phyloP scores from a whole-genome alignment of 1,140 invertebrate species.

The Zaprionus vittiger region DNA sequence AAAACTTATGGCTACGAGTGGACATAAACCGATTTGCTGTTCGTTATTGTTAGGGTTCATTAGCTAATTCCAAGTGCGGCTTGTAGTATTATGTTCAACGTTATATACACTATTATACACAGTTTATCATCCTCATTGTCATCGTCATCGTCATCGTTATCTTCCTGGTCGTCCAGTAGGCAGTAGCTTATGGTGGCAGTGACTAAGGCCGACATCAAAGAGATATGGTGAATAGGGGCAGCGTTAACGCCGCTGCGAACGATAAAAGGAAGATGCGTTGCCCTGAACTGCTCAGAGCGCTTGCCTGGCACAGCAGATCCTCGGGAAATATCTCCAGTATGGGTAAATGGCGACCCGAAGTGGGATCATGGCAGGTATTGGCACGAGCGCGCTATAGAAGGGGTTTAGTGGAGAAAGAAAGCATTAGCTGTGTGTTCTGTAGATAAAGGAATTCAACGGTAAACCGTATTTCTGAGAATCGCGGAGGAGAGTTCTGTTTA shows the following conservation, averaged over 20 bases:
- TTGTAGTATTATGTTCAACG: conserved; percentile 57
- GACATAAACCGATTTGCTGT: conserved; percentile 79
- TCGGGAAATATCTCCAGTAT: conserved; percentile 90
- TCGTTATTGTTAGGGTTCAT: conserved; percentile 54
- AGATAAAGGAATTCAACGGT: neutral
- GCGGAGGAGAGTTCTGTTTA: neutral
- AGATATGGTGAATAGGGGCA: conserved; percentile 71
- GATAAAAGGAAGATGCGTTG: conserved; percentile 76
- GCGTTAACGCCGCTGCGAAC: conserved; percentile 65
- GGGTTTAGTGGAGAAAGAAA: neutral
- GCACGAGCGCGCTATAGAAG: conserved; percentile 83
- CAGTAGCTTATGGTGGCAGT: conserved; percentile 22
- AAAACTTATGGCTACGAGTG: conserved; percentile 75
- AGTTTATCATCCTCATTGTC: conserved; percentile 7
- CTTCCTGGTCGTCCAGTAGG: conserved; percentile 18
- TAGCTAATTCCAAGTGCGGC: conserved; percentile 60
- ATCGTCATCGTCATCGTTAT: neutral
- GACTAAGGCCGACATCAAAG: conserved; percentile 76
- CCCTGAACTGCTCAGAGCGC: conserved; percentile 88
- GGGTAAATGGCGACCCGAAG: conserved; percentile 86
- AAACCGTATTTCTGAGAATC: neutral
- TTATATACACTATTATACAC: conserved; percentile 75
- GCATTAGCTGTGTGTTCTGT: neutral
- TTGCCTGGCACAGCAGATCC: conserved; percentile 90
- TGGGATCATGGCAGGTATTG: conserved; percentile 88